phyloP scores from a whole-genome alignment of 2,113 vertebrate species.

The Vidua chalybeata region DNA sequence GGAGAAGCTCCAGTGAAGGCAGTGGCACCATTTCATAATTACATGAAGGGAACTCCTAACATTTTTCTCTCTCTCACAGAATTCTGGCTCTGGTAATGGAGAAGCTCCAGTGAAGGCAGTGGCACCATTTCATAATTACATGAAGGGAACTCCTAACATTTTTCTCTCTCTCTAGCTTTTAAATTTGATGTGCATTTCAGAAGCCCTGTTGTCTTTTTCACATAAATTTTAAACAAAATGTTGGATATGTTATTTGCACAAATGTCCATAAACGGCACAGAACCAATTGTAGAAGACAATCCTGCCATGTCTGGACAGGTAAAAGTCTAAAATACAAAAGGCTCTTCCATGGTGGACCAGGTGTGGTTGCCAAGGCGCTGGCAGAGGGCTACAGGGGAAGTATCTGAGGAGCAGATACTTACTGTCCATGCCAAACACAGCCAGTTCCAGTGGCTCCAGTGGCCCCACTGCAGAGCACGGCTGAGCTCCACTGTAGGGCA shows the following conservation, averaged over 20 bases:
- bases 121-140: not conserved
- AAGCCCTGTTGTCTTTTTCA: not conserved
- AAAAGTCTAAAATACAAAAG: not conserved
- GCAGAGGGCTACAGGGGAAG: not conserved
- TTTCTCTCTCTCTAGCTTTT: not conserved
- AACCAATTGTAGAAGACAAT: not conserved
- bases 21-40: not conserved
- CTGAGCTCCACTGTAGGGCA: too few species aligned
- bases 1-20: not conserved
- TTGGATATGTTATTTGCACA: not conserved
- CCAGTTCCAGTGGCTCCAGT: rapidly evolving
- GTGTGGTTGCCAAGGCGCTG: rapidly evolving
- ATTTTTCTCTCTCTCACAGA: not conserved
- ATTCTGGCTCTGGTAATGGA: not conserved
- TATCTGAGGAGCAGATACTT: not conserved
- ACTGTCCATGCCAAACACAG: too few species aligned
- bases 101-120: not conserved
- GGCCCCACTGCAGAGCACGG: too few species aligned
- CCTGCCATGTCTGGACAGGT: not conserved
- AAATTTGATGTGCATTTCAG: not conserved
- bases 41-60: not conserved
- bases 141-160: not conserved
- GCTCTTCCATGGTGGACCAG: rapidly evolving
- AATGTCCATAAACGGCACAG: not conserved
- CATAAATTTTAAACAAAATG: not conserved